Percentiles rank a stretch among this genome's conserved stretches.
Conservation (phyloP, 2,113 vertebrate genomes). For the Climacteris rufus region DNA sequence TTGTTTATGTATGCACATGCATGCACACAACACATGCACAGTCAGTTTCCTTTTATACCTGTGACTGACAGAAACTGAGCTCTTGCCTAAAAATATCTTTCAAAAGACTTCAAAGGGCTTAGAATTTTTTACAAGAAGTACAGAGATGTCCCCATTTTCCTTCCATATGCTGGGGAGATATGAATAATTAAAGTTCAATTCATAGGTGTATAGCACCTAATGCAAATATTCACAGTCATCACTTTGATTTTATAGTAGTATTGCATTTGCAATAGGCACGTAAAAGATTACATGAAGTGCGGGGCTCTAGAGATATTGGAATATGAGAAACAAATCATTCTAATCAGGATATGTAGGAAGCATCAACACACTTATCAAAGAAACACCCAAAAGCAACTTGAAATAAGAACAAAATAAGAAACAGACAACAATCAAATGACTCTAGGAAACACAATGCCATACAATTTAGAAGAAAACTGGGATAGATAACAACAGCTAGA, state of each 20-base stretch:
- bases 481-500: not conserved
- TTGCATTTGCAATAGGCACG: not conserved
- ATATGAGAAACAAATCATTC: not conserved
- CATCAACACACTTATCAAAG: not conserved
- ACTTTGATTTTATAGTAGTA: not conserved
- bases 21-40: not conserved
- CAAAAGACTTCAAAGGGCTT: not conserved
- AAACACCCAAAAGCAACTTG: not conserved
- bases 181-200: not conserved
- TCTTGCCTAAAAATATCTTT: not conserved
- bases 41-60: not conserved
- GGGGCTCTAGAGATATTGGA: not conserved
- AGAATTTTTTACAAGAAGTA: not conserved
- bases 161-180: not conserved
- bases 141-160: not conserved
- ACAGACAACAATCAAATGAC: not conserved
- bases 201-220: not conserved
- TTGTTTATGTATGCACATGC: not conserved
- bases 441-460: not conserved
- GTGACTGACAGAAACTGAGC: not conserved
- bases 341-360: not conserved
- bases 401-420: constrained; percentile 6
- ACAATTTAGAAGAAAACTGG: not conserved
- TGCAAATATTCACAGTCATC: not conserved
- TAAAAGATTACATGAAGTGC: not conserved